Base-by-base conservation (phyloP, 2,888 invertebrate genomes). In the Neria commutata region DNA sequence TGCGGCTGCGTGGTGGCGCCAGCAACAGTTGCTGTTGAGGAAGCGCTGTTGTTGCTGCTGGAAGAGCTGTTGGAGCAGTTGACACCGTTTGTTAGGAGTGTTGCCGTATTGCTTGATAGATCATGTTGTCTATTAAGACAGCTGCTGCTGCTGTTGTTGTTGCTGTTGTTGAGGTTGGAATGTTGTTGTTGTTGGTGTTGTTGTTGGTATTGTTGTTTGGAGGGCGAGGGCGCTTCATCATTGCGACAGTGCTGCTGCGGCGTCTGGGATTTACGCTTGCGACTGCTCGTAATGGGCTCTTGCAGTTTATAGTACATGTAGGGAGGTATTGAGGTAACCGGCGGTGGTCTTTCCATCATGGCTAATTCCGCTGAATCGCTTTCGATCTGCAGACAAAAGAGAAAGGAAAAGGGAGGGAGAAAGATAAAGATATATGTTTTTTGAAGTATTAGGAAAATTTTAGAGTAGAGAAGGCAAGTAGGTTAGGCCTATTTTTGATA, bases 241-340 rank as follows among this genome's bases (percentile, higher is more conserved):
- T 29, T 29, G 29, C 11, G 29, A 6, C 29, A 29, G 11, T 11
- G n/a, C n/a, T n/a, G n/a, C 6, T 17, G 42, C 23, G 42, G 58
- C 49, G 49, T 21, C 16, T 53, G 48, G 4, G 53, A 40, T 34
- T 54, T 57, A 29, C 61, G 55, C 40, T 42, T 51, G 29, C 29
- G 45, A 54, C 25, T 2, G 48, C 40, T 19, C 54, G 26, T 65
- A 47, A 2, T n/a, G n/a, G n/a, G n/a, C 72, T 71, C 56, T 72
- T 72, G 49, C 73, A 72, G 65, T 63, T 75, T 76, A 55, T 70
- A 74, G 60, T 71, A 77, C 54, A 73, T 74, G 26, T 74, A 58
- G 24, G 77, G 70, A 48, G 77, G 77, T 49, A 75, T 75, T 17
- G 21, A 17, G 21, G 17, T 42, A 21, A 5, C n/a, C n/a, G n/a